These are phyloP conservation scores for Caenorhabditis inopinata DNA, from an alignment of 1,140 invertebrate species.

Conservation along the genomic window DNA sequence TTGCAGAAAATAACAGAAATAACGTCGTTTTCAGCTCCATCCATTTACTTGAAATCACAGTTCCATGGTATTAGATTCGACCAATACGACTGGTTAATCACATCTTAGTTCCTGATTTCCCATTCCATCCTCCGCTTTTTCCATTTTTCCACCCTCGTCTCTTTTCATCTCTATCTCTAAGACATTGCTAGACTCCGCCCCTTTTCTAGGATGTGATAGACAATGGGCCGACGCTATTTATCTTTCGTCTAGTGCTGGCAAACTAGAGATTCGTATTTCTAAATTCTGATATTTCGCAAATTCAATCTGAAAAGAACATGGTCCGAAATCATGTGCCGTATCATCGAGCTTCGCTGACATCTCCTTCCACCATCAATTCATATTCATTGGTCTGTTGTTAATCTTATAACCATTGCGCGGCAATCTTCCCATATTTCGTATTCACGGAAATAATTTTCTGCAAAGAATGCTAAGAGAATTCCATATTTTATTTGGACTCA, in stretches of 20 bases:
- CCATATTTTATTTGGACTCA: no score
- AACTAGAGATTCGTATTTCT: no score
- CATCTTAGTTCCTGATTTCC: neutral
- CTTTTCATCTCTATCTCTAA: neutral
- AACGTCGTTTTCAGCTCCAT: no score
- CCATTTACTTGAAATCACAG: no score
- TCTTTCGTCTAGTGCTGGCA: no score
- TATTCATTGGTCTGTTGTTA: neutral
- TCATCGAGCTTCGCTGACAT: neutral
- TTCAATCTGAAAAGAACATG: neutral
- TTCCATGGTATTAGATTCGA: no score
- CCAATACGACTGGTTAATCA: no score
- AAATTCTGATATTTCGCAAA: neutral
- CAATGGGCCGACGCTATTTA: neutral
- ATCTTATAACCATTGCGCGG: no score
- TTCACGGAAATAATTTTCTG: no score
- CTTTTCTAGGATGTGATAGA: neutral
- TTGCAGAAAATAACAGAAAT: no score
- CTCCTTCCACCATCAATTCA: neutral
- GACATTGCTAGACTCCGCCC: neutral
- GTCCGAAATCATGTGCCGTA: slow-evolving; percentile 8
- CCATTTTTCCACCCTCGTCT: neutral
- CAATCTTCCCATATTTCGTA: no score
- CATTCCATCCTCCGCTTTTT: slow-evolving; percentile 7
- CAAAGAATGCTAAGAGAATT: no score